A percentile compares a stretch with the other conserved stretches of the same genome.
Conservation (phyloP, 2,888 invertebrate genomes). For the Drosophila mayaguana region DNA sequence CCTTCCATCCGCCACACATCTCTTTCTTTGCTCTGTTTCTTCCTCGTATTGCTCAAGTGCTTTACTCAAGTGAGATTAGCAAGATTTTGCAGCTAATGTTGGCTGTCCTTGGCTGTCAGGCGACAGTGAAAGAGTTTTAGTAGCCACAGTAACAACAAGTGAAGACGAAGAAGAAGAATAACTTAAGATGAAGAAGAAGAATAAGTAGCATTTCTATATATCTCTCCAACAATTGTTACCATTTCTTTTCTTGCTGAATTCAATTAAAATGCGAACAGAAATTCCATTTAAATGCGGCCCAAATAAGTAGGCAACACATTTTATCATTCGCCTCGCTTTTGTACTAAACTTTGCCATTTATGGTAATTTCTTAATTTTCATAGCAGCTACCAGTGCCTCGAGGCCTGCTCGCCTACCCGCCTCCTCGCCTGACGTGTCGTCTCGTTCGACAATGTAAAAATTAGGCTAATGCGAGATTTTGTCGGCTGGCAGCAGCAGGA, state of each 20-base stretch:
- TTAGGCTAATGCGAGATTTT: constrained; percentile 50
- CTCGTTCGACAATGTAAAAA: constrained; percentile 52
- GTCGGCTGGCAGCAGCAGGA: constrained; percentile 13
- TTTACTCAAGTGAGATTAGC: constrained; percentile 74
- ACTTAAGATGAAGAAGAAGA: neutral
- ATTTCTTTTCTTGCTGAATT: neutral
- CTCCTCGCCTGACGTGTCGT: neutral
- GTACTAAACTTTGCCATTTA: constrained; percentile 46
- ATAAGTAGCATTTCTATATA: too few species aligned
- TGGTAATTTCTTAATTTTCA: constrained; percentile 65
- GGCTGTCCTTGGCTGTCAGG: constrained; percentile 26
- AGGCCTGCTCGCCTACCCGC: too few species aligned
- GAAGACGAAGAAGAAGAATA: neutral
- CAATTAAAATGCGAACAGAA: neutral
- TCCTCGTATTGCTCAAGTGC: constrained; percentile 41
- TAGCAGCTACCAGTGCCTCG: neutral
- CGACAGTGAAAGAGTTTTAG: constrained; percentile 39
- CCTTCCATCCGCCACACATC: neutral
- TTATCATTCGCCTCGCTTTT: constrained; percentile 20
- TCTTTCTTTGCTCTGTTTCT: neutral
- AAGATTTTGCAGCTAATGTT: constrained; percentile 66
- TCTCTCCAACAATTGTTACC: neutral
- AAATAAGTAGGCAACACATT: constrained; percentile 24
- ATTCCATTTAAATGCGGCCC: constrained; percentile 18
- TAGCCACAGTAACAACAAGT: neutral